phyloP scores from a whole-genome alignment of 35 echinoderm and acorn worm genomes.

The Lytechinus variegatus region DNA sequence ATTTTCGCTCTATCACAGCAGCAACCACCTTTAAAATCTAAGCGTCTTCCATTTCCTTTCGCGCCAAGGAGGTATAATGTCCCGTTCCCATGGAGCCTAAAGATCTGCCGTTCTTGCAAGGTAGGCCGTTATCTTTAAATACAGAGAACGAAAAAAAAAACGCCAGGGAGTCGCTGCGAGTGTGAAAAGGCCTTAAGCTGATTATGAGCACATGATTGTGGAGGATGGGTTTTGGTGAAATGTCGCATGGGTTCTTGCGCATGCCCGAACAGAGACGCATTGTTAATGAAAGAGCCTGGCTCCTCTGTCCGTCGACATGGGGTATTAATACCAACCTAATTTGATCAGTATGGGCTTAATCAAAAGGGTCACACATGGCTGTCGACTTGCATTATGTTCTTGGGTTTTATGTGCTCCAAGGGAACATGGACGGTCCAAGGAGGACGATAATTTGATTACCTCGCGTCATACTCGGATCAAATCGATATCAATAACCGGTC shows the following conservation, averaged over 20 bases:
- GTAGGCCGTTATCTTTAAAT: not conserved
- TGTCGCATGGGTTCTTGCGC: not conserved
- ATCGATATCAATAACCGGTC: conserved; percentile 1
- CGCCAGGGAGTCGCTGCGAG: not conserved
- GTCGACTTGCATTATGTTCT: not conserved
- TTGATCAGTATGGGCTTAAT: conserved; percentile 18
- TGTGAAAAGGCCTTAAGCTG: not conserved
- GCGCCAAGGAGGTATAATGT: not conserved
- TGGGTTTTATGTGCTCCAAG: not conserved
- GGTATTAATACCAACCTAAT: conserved; percentile 12
- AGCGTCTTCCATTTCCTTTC: not conserved
- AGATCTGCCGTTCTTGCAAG: not conserved
- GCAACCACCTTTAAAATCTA: not conserved
- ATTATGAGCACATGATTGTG: conserved; percentile 4
- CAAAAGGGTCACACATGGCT: conserved; percentile 12
- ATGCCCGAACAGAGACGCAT: not conserved
- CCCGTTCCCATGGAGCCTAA: not conserved
- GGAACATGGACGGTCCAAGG: not conserved
- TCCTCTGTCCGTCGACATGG: not conserved
- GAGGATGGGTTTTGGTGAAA: not conserved
- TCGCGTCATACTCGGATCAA: not conserved
- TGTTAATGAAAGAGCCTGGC: conserved; percentile 1
- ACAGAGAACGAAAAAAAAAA: not conserved
- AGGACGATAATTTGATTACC: not conserved
- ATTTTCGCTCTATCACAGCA: not conserved